These are phyloP conservation scores for Myocastor coypus DNA, from an alignment of 2,113 vertebrate genomes.

Conservation along the genomic window DNA sequence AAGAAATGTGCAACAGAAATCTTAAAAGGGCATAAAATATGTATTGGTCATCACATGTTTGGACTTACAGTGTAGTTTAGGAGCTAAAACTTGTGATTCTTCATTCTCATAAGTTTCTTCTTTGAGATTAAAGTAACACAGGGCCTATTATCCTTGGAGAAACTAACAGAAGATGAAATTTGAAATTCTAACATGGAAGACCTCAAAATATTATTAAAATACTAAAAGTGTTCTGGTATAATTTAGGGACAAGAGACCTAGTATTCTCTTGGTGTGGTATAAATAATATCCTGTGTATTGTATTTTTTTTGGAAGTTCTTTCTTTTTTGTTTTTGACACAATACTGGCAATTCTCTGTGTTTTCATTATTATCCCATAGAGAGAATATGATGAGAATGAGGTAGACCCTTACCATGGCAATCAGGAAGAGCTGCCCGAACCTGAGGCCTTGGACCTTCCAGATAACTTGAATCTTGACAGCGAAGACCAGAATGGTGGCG, in stretches of 20 bases:
- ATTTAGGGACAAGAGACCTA: background rate
- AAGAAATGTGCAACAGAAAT: background rate
- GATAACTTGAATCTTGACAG: slow-evolving; percentile 94
- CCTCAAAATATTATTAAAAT: slow-evolving; percentile 40
- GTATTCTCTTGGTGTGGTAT: background rate
- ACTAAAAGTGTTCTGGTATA: background rate
- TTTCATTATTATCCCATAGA: slow-evolving; percentile 83
- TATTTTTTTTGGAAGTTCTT: background rate
- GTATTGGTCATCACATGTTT: background rate
- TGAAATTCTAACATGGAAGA: slow-evolving; percentile 28
- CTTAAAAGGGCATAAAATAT: background rate
- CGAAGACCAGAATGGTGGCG: slow-evolving; percentile 87
- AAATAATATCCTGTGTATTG: background rate
- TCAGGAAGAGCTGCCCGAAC: slow-evolving; percentile 91
- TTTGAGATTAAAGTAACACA: background rate
- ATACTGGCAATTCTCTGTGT: background rate
- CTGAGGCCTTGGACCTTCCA: slow-evolving; percentile 94
- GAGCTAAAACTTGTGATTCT: background rate
- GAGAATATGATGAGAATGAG: slow-evolving; percentile 97
- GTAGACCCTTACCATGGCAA: slow-evolving; percentile 95
- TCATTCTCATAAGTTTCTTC: background rate
- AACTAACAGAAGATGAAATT: slow-evolving; percentile 7
- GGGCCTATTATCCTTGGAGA: background rate
- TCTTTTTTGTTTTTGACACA: background rate
- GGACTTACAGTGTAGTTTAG: background rate